Evolutionary conservation across 2,113 vertebrate genomes (phyloP).

Genomic region (Siniperca chuatsi): DNA sequence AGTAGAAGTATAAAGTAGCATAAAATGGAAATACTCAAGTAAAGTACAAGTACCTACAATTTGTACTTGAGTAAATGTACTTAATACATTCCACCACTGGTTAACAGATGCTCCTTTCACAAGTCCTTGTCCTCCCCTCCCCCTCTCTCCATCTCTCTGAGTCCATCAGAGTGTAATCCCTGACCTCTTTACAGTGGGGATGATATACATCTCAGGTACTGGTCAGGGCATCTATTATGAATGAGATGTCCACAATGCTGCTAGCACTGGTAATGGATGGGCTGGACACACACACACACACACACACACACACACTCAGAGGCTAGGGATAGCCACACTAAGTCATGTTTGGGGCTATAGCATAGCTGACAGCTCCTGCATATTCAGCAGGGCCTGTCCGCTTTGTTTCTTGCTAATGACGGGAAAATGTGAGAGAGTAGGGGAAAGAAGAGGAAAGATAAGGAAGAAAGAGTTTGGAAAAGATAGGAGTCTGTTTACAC

Average conservation of each 20-base stretch:
- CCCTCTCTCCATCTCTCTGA: not conserved
- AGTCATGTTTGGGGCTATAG: slow-evolving; percentile 77
- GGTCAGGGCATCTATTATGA: slow-evolving; percentile 81
- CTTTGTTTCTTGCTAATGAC: slow-evolving; percentile 68
- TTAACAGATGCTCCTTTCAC: slow-evolving; percentile 9
- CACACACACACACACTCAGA: slow-evolving; percentile 41
- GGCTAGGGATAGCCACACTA: slow-evolving; percentile 68
- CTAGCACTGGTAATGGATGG: slow-evolving; percentile 80
- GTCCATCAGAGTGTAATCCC: slow-evolving; percentile 55
- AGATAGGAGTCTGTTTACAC: not conserved
- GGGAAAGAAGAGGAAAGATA: slow-evolving; percentile 4
- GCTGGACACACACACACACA: slow-evolving; percentile 37
- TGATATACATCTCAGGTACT: slow-evolving; percentile 79
- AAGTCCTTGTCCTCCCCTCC: too few species aligned
- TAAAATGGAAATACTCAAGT: too few species aligned
- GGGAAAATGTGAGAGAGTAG: slow-evolving; percentile 44
- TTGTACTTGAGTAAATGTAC: too few species aligned
- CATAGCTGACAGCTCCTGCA: slow-evolving; percentile 76
- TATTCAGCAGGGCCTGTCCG: slow-evolving; percentile 80
- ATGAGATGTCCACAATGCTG: slow-evolving; percentile 80
- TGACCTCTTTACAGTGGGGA: slow-evolving; percentile 77
- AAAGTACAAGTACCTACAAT: too few species aligned
- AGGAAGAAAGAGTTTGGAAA: not conserved
- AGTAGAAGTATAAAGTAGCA: too few species aligned
- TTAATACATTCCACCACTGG: too few species aligned